Evolutionary conservation across 2,797 vertebrate genomes (phyloP).

Genomic region (Xerus rutilus): DNA sequence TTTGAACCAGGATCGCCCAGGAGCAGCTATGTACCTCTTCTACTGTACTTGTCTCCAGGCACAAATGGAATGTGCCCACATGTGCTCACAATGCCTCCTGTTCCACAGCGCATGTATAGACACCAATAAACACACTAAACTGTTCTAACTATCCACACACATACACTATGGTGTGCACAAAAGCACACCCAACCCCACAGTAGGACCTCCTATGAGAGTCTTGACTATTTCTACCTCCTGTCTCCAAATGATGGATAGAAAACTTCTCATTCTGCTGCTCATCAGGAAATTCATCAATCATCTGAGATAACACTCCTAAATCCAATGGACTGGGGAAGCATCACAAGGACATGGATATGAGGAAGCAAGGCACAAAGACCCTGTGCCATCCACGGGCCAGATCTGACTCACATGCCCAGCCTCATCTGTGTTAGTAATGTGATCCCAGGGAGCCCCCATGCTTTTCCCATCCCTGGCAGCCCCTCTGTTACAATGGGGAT

Average conservation of each 20-base stretch:
- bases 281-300: neutral
- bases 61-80: neutral
- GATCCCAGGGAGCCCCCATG: neutral
- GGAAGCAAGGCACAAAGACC: neutral
- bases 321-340: neutral
- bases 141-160: neutral
- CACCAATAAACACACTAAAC: neutral
- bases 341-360: neutral
- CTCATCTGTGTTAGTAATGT: neutral
- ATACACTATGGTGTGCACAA: rapidly evolving
- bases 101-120: neutral
- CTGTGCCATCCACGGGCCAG: neutral
- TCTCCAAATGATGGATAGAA: neutral
- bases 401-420: neutral
- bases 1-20: neutral
- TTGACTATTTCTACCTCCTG: neutral
- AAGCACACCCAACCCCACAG: neutral
- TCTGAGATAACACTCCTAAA: neutral
- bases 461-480: neutral
- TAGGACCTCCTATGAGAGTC: neutral
- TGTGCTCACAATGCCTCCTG: neutral
- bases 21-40: neutral
- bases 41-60: neutral
- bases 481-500: neutral
- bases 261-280: neutral